A percentile compares a stretch with the other conserved stretches of the same genome.
Evolutionary conservation across 2,797 vertebrate species (phyloP).

Genomic region (Sebastes diaconus): DNA sequence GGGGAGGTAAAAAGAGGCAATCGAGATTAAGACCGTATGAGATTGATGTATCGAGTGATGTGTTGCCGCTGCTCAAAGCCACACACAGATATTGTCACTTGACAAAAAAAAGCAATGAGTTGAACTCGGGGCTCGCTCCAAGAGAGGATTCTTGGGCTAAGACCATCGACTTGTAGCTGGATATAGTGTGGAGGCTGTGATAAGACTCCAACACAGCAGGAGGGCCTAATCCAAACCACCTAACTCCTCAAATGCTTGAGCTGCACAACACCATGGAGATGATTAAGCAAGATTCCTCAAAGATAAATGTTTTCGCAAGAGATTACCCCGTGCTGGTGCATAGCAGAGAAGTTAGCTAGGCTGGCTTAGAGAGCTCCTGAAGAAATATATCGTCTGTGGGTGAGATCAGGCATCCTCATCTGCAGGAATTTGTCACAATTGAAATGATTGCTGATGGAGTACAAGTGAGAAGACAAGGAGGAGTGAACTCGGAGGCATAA

Average conservation of each 20-base stretch:
- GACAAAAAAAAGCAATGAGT: constrained; percentile 57
- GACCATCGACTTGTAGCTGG: constrained; percentile 70
- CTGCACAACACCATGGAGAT: constrained; percentile 73
- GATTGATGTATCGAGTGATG: constrained; percentile 35
- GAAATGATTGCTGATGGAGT: constrained; percentile 35
- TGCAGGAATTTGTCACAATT: constrained; percentile 47
- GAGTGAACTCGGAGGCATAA: constrained; percentile 24
- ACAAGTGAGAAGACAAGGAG: constrained; percentile 13
- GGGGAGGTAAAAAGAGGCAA: neutral
- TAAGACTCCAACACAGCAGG: constrained; percentile 78
- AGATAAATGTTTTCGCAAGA: constrained; percentile 75
- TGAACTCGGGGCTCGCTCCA: constrained; percentile 44
- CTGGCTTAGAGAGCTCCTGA: constrained; percentile 48
- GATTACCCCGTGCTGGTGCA: constrained; percentile 72
- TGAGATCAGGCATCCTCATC: constrained; percentile 45
- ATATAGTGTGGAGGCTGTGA: constrained; percentile 73
- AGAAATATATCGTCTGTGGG: constrained; percentile 56
- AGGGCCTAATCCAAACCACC: constrained; percentile 76
- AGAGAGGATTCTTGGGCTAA: constrained; percentile 60
- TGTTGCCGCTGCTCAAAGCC: constrained; percentile 37
- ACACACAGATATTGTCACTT: constrained; percentile 55
- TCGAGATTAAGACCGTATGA: constrained; percentile 33
- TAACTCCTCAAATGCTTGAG: constrained; percentile 77
- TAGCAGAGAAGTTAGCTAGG: constrained; percentile 50
- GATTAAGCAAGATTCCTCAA: constrained; percentile 78